These are phyloP conservation scores for Eurytemora carolleeae DNA, from an alignment of 1,140 invertebrate genomes.

Conservation along the genomic window DNA sequence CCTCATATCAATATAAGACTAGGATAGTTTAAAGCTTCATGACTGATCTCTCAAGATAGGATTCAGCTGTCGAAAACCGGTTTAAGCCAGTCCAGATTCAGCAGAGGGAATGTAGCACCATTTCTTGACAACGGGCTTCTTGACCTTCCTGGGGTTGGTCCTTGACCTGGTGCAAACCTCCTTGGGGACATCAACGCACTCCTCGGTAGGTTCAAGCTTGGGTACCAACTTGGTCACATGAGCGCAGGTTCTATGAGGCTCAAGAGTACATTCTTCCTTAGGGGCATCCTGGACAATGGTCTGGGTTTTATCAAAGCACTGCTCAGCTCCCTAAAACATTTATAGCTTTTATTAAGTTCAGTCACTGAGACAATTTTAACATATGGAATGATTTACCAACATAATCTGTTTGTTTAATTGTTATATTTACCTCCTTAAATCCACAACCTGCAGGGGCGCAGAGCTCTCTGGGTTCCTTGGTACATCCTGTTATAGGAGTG, in stretches of 20 bases:
- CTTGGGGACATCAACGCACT: slow-evolving; percentile 4
- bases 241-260: not conserved
- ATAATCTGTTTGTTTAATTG: too few species aligned
- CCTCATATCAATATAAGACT: too few species aligned
- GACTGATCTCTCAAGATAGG: too few species aligned
- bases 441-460: too few species aligned
- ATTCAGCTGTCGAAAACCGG: too few species aligned
- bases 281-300: slow-evolving; percentile 1
- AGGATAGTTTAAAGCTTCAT: too few species aligned
- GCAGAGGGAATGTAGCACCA: slow-evolving; percentile 3
- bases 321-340: not conserved
- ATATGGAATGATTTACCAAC: not conserved
- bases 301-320: too few species aligned
- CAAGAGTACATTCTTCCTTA: slow-evolving; percentile 3
- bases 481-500: too few species aligned
- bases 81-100: slow-evolving; percentile 3
- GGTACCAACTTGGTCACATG: slow-evolving; percentile 5
- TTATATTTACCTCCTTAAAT: too few species aligned
- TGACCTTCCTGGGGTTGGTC: too few species aligned
- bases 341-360: not conserved
- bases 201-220: not conserved
- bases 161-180: not conserved
- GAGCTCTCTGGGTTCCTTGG: too few species aligned
- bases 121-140: slow-evolving; percentile 3
- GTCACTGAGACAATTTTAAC: not conserved